Percentiles rank a stretch among this genome's conserved stretches.
These are phyloP conservation scores for Corydoras sp. DNA, from an alignment of 2,113 vertebrate genomes.

Conservation along the genomic window DNA sequence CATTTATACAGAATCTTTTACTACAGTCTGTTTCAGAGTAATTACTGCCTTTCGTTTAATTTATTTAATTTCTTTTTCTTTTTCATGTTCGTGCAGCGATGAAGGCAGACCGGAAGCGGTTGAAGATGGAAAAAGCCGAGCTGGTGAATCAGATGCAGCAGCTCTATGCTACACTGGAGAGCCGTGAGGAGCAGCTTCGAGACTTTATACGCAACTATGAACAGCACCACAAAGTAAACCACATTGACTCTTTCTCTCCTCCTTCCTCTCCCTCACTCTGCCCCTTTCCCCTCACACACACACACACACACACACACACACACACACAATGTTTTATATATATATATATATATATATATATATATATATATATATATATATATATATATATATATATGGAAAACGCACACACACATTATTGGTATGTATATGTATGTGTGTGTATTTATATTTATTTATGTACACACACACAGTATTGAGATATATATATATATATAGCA, in stretches of 20 bases:
- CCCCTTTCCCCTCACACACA: background rate
- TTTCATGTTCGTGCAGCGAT: slow-evolving; percentile 71
- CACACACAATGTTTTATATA: too few species aligned
- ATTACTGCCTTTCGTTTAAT: background rate
- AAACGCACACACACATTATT: too few species aligned
- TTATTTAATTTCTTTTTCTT: background rate
- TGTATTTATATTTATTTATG: too few species aligned
- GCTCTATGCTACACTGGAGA: slow-evolving; percentile 93
- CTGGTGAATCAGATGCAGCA: slow-evolving; percentile 98
- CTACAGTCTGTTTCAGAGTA: too few species aligned
- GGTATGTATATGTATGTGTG: too few species aligned
- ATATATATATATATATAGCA: too few species aligned
- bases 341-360: too few species aligned
- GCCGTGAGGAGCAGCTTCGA: slow-evolving; percentile 92
- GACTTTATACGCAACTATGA: slow-evolving; percentile 98
- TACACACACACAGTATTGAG: too few species aligned
- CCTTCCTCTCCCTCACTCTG: background rate
- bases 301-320: background rate
- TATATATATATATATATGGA: too few species aligned
- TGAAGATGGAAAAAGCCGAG: slow-evolving; percentile 91
- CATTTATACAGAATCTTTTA: too few species aligned
- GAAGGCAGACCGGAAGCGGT: slow-evolving; percentile 91
- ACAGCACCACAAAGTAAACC: slow-evolving; percentile 88
- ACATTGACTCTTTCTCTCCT: too few species aligned
- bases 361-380: too few species aligned